phyloP scores from a whole-genome alignment of 2,113 vertebrate species.

The Engystomops pustulosus region DNA sequence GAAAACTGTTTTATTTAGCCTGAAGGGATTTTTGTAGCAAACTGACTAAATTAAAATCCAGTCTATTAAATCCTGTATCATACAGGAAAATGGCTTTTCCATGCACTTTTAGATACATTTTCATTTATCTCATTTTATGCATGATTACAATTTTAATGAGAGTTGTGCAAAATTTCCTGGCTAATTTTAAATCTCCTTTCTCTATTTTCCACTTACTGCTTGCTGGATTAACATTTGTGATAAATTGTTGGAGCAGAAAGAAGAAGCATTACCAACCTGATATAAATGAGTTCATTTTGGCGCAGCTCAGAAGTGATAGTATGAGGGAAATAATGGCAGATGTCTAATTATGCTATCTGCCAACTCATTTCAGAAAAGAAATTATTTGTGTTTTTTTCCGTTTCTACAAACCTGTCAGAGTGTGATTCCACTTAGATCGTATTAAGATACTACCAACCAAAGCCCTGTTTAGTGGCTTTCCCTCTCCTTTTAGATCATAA shows the following conservation, averaged over 20 bases:
- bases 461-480: neutral
- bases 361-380: constrained; percentile 71
- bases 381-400: constrained; percentile 62
- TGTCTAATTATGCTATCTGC: constrained; percentile 73
- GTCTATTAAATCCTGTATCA: constrained; percentile 91
- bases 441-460: constrained; percentile 27
- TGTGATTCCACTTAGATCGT: constrained; percentile 40
- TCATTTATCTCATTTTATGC: constrained; percentile 94
- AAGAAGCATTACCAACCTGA: constrained; percentile 73
- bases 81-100: constrained; percentile 84
- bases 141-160: constrained; percentile 96
- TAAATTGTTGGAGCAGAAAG: constrained; percentile 82
- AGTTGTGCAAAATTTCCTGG: constrained; percentile 87
- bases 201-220: constrained; percentile 69
- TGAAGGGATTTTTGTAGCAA: constrained; percentile 87
- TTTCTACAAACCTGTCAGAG: constrained; percentile 60
- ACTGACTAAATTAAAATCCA: constrained; percentile 91
- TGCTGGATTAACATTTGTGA: constrained; percentile 83
- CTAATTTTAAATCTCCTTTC: constrained; percentile 85
- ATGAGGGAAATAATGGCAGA: constrained; percentile 72
- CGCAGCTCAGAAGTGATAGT: constrained; percentile 66
- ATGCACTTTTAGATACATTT: constrained; percentile 90
- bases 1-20: constrained; percentile 83
- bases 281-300: constrained; percentile 77
- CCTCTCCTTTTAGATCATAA: neutral